These are phyloP conservation scores for Ophioderma brevispina DNA, from an alignment of 35 echinoderm and acorn worm genomes.

Conservation along the genomic window DNA sequence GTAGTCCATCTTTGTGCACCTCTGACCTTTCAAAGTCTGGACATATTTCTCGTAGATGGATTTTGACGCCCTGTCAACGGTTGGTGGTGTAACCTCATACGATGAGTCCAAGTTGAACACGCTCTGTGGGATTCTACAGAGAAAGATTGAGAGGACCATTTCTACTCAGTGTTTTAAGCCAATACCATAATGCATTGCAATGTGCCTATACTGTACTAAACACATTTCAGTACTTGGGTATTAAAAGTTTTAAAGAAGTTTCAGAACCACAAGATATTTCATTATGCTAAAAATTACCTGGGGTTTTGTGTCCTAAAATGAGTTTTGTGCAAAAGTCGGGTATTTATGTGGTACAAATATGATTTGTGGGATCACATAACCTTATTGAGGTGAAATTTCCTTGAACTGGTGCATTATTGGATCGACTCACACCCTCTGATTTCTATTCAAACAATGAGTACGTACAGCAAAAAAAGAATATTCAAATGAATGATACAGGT, in stretches of 20 bases:
- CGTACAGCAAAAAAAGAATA: no score
- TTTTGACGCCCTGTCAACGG: neutral
- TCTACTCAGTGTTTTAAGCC: neutral
- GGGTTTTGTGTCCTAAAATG: no score
- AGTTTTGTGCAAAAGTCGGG: neutral
- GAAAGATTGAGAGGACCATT: neutral
- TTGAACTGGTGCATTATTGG: no score
- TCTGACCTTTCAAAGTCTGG: neutral
- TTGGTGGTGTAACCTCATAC: constrained; percentile 51
- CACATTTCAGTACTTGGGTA: neutral
- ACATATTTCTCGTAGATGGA: neutral
- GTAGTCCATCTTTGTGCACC: no score
- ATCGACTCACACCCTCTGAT: no score
- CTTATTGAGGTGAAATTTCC: no score
- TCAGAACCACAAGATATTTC: neutral
- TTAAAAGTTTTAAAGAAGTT: neutral
- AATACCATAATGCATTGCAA: neutral
- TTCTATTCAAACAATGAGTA: no score
- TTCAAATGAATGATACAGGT: no score
- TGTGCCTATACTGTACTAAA: neutral
- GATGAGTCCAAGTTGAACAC: constrained; percentile 78
- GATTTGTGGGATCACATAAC: no score
- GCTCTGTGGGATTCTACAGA: constrained; percentile 53
- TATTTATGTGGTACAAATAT: no score
- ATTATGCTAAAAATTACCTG: neutral